These are phyloP conservation scores for Passer montanus DNA, from an alignment of 2,113 vertebrate species.

Conservation along the genomic window DNA sequence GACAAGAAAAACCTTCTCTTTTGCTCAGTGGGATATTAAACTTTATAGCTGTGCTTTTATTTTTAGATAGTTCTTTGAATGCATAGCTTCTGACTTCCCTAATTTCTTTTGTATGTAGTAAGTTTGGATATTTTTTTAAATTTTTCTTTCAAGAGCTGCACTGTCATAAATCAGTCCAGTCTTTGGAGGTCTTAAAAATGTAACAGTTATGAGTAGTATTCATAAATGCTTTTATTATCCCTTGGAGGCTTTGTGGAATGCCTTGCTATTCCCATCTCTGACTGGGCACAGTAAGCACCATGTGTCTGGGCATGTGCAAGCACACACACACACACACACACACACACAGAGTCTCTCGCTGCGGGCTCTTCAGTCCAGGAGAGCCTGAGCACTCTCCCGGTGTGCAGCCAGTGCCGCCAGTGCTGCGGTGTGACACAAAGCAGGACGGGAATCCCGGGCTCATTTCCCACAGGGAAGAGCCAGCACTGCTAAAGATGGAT, in stretches of 20 bases:
- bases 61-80: constrained; percentile 50
- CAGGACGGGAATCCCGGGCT: background rate
- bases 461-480: background rate
- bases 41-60: constrained; percentile 37
- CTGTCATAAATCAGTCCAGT: background rate
- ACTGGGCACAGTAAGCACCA: background rate
- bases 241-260: constrained; percentile 29
- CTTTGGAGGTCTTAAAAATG: constrained; percentile 8
- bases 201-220: background rate
- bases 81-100: constrained; percentile 21
- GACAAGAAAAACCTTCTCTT: constrained; percentile 25
- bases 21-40: constrained; percentile 31
- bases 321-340: background rate
- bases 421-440: background rate
- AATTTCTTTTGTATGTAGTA: constrained; percentile 29
- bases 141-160: background rate
- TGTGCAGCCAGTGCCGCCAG: background rate
- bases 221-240: constrained; percentile 53
- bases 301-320: background rate
- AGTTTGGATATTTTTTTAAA: background rate
- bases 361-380: background rate
- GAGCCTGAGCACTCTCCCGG: background rate
- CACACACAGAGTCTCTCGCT: background rate
- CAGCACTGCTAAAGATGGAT: background rate
- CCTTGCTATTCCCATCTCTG: background rate